Base-by-base conservation (phyloP, 2,797 vertebrate genomes). In the Poliocrania exsul region DNA sequence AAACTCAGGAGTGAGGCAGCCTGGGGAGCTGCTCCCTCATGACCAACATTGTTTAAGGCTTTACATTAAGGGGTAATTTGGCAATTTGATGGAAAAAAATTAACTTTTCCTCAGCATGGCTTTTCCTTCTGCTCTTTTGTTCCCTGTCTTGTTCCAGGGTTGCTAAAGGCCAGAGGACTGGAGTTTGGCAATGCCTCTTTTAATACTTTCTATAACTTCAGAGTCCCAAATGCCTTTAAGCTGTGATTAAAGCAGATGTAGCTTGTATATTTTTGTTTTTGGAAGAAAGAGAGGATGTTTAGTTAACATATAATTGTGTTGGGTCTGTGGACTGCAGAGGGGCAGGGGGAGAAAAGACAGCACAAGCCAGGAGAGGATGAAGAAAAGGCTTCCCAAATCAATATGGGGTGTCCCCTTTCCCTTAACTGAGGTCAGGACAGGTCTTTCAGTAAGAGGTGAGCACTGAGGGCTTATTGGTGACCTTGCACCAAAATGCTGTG, bases 21-120 rank as follows among this genome's bases (percentile, higher is more conserved):
- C 0, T 42, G 87, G 70, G 57, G 88, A 96, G 92, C 20, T 66
- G 94, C 77, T 95, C 95, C 85, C 75, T 96, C 92, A n/a, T 93
- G 88, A 88, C 37, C 2, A 20, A 53, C 33, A 5, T 25, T 86
- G 95, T 91, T 96, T 95, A 93, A 92, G 88, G 61, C 88, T 97
- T 96, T 95, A 86, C 65, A 19, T 82, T 86, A 85, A 89, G 92
- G 95, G 91, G 83, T 94, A 91, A 93, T 67, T 84, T 92, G 88
- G 96, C 88, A 14, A 25, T 72, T 92, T 23, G 73, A 93, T 91
- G 94, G 96, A 92, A 97, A 95, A 95, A 94, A 96, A 51, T 7
- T 67, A 85, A 77, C 58, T 91, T 93, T 86, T 67, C 79, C 42
- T 78, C 75, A 51, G 40, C 64, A 8, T 38, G 78, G 65, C 50